Conservation (phyloP, 1,140 invertebrate species). For the Diorhabda elongata region DNA sequence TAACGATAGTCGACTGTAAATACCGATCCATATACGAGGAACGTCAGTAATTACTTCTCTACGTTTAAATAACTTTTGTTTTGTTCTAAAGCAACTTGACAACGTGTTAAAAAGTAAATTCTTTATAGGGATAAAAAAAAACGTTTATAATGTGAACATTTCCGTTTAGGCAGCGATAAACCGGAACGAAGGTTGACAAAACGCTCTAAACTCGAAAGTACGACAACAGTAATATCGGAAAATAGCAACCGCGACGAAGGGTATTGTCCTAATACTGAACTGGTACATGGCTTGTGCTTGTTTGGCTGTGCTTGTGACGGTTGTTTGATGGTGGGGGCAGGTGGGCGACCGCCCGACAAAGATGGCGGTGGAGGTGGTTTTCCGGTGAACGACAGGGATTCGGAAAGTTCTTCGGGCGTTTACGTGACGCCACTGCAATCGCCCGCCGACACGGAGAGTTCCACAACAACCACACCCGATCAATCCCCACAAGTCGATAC, state of each 20-base stretch:
- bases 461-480: slow-evolving; percentile 22
- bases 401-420: slow-evolving; percentile 27
- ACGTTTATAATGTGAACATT: slow-evolving; percentile 8
- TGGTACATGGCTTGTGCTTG: slow-evolving; percentile 34
- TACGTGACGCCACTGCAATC: slow-evolving; percentile 32
- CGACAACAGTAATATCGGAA: slow-evolving; percentile 3
- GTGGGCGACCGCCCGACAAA: slow-evolving; percentile 35
- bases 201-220: slow-evolving; percentile 5
- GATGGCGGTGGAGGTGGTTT: slow-evolving; percentile 21
- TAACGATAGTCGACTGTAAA: too few species aligned
- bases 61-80: too few species aligned
- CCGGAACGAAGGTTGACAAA: background rate
- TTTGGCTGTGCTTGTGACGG: slow-evolving; percentile 40
- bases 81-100: too few species aligned
- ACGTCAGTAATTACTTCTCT: too few species aligned
- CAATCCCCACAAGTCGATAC: slow-evolving; percentile 25
- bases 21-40: too few species aligned
- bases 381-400: slow-evolving; percentile 19
- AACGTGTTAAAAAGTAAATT: too few species aligned
- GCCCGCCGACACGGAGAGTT: slow-evolving; percentile 31
- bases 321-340: slow-evolving; percentile 38
- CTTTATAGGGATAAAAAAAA: background rate
- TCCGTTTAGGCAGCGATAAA: slow-evolving; percentile 2
- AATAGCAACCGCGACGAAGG: slow-evolving; percentile 15
- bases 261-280: slow-evolving; percentile 13